phyloP scores from a whole-genome alignment of 2,797 vertebrate genomes.

The Sebastes iracundus region DNA sequence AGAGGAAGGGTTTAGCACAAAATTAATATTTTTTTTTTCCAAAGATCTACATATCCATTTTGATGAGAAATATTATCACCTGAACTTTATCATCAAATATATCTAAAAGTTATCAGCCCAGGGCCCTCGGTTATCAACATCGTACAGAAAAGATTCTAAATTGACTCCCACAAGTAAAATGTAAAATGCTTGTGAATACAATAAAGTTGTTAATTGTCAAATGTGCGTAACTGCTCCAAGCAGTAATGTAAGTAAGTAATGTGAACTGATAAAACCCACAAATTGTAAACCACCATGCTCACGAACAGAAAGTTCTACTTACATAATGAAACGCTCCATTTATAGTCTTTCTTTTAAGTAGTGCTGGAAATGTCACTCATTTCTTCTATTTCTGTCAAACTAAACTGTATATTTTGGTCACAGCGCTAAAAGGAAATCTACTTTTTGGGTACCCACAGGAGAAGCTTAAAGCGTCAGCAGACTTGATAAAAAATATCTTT shows the following conservation, averaged over 20 bases:
- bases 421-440: not conserved
- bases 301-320: not conserved
- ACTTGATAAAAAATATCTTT: not conserved
- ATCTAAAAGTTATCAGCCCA: not conserved
- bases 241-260: not conserved
- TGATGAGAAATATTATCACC: conserved; percentile 26
- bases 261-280: not conserved
- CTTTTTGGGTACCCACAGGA: not conserved
- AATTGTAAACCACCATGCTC: not conserved
- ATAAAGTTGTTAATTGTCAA: not conserved
- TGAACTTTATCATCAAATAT: conserved; percentile 15
- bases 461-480: not conserved
- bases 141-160: conserved; percentile 5
- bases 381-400: not conserved
- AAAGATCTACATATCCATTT: conserved; percentile 39
- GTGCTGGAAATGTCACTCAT: not conserved
- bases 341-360: not conserved
- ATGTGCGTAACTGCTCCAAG: not conserved
- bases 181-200: not conserved
- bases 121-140: conserved; percentile 28
- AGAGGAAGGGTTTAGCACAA: not conserved
- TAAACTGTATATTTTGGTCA: not conserved
- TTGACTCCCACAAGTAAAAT: not conserved
- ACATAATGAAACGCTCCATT: not conserved
- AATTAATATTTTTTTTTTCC: not conserved